Evolutionary conservation across 2,797 vertebrate species (phyloP).

Genomic region (Chromis chromis): DNA sequence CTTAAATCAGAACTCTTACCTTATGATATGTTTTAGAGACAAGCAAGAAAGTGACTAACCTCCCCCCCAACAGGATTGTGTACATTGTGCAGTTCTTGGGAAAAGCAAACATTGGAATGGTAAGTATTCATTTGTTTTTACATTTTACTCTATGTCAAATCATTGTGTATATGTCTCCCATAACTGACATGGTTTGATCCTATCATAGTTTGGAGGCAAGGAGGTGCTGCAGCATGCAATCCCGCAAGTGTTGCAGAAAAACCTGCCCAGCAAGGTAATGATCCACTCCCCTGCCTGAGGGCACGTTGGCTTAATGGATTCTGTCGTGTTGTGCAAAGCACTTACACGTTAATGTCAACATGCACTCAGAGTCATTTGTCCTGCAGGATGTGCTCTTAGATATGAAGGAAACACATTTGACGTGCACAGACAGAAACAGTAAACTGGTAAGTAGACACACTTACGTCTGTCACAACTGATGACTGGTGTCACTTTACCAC

Average conservation of each 20-base stretch:
- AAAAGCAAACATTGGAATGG: constrained; percentile 82
- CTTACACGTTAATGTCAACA: background rate
- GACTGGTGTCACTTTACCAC: too few relatives aligned
- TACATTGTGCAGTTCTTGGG: constrained; percentile 85
- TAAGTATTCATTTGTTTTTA: constrained; percentile 60
- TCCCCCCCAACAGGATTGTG: constrained; percentile 79
- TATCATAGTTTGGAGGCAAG: constrained; percentile 85
- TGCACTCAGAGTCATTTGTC: background rate
- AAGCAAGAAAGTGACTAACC: background rate
- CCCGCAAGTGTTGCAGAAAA: constrained; percentile 77
- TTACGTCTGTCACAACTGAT: background rate
- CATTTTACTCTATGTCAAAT: background rate
- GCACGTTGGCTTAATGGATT: background rate
- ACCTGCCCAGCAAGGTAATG: constrained; percentile 69
- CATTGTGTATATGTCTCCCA: background rate
- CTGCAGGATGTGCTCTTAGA: constrained; percentile 88
- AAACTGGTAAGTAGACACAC: constrained; percentile 76
- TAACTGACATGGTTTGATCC: background rate
- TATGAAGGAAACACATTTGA: constrained; percentile 89
- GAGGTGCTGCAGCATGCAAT: constrained; percentile 86
- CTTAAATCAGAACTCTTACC: background rate
- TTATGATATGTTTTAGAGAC: background rate
- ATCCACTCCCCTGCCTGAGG: background rate
- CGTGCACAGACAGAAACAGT: constrained; percentile 80
- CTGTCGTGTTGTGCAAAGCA: background rate